phyloP scores from a whole-genome alignment of 2,888 invertebrate species.

The Gonocerus acuteangulatus region DNA sequence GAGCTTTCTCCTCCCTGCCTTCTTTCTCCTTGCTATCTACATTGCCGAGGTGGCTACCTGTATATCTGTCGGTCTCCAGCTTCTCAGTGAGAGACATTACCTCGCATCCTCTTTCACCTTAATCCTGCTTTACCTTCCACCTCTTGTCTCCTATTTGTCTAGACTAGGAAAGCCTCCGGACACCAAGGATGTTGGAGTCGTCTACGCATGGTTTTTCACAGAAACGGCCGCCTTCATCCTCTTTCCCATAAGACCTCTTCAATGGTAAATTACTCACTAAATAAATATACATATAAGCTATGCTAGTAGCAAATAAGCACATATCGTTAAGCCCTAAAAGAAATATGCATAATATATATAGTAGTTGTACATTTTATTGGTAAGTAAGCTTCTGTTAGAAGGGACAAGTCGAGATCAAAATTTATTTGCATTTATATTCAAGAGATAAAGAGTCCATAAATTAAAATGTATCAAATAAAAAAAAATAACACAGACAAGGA shows the following conservation, averaged over 20 bases:
- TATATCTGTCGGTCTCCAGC: slow-evolving; percentile 56
- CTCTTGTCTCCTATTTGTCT: slow-evolving; percentile 43
- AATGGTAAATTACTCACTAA: slow-evolving; percentile 34
- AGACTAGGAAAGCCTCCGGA: slow-evolving; percentile 28
- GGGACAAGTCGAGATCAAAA: no score
- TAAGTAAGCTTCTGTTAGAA: no score
- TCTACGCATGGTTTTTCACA: slow-evolving; percentile 37
- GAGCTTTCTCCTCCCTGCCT: slow-evolving; percentile 51
- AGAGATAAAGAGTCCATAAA: no score
- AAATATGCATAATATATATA: no score
- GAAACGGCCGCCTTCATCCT: slow-evolving; percentile 32
- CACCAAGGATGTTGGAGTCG: slow-evolving; percentile 36
- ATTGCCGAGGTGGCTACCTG: slow-evolving; percentile 61
- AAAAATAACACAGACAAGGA: no score
- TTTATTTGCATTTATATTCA: no score
- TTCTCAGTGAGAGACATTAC: slow-evolving; percentile 53
- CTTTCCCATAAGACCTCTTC: slow-evolving; percentile 33
- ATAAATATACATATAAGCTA: no score
- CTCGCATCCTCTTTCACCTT: slow-evolving; percentile 46
- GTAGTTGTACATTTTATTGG: no score
- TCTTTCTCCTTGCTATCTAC: slow-evolving; percentile 56
- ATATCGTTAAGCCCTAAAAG: no score
- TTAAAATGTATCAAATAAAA: no score
- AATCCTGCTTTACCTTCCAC: slow-evolving; percentile 43
- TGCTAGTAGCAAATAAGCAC: no score